A percentile compares a stretch with the other conserved stretches of the same genome.
Evolutionary conservation across 2,113 vertebrate genomes (phyloP).

Genomic region (Heptranchias perlo): DNA sequence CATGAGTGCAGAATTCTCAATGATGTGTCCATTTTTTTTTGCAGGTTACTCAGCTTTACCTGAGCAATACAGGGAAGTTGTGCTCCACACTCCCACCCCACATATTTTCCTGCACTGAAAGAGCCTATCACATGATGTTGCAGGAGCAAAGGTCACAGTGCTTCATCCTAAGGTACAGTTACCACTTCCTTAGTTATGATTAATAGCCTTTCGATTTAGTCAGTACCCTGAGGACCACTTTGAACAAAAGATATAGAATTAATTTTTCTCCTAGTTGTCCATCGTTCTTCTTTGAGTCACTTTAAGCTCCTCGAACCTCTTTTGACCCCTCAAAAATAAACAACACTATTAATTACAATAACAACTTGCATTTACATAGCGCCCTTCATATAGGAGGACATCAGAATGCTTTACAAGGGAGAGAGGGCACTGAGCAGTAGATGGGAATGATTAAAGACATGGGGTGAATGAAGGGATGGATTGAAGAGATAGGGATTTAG

Average conservation of each 20-base stretch:
- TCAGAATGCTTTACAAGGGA: slow-evolving; percentile 38
- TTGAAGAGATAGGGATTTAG: not conserved
- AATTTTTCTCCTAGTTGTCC: slow-evolving; percentile 41
- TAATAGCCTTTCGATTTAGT: slow-evolving; percentile 35
- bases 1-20: not conserved
- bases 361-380: not conserved
- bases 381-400: not conserved
- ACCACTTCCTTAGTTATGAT: not conserved
- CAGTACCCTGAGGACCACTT: slow-evolving; percentile 28
- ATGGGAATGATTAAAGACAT: not conserved
- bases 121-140: slow-evolving; percentile 84
- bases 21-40: slow-evolving; percentile 41
- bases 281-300: slow-evolving; percentile 39
- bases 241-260: slow-evolving; percentile 12
- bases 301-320: not conserved
- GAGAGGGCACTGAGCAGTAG: too few relatives aligned
- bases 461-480: not conserved
- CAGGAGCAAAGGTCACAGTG: slow-evolving; percentile 78
- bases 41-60: slow-evolving; percentile 88
- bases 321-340: not conserved
- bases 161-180: slow-evolving; percentile 82
- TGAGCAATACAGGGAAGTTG: slow-evolving; percentile 71
- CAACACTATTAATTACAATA: not conserved
- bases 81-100: slow-evolving; percentile 85
- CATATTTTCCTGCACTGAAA: slow-evolving; percentile 86